A percentile compares a stretch with the other conserved stretches of the same genome.
Evolutionary conservation across 2,113 vertebrate genomes (phyloP).

Genomic region (Coryphaenoides rupestris): DNA sequence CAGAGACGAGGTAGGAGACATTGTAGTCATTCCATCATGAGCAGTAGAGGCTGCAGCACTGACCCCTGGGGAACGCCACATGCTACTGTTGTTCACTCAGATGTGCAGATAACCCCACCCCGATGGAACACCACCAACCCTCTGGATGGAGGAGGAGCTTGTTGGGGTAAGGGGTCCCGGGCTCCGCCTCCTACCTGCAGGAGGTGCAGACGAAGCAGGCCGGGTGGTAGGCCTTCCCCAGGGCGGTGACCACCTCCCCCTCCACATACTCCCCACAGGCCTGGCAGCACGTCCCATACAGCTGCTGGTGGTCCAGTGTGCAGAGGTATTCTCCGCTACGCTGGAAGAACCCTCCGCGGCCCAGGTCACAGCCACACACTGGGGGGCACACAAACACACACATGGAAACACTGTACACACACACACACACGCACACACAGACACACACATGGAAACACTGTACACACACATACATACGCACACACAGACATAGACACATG

Average conservation of each 20-base stretch:
- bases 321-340: constrained; percentile 92
- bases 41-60: too few species aligned
- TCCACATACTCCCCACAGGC: constrained; percentile 92
- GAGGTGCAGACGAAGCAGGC: constrained; percentile 92
- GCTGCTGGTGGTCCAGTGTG: constrained; percentile 93
- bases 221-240: constrained; percentile 95
- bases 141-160: too few species aligned
- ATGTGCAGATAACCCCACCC: too few species aligned
- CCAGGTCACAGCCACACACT: constrained; percentile 95
- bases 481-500: not conserved
- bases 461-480: constrained; percentile 2
- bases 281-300: constrained; percentile 89
- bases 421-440: not conserved
- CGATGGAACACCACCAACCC: too few species aligned
- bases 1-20: too few species aligned
- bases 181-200: constrained; percentile 81
- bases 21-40: too few species aligned
- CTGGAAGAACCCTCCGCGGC: constrained; percentile 90
- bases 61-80: too few species aligned
- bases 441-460: not conserved
- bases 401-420: not conserved
- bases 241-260: constrained; percentile 89
- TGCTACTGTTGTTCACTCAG: too few species aligned
- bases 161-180: too few species aligned
- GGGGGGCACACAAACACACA: constrained; percentile 21